Conservation (phyloP, 2,888 invertebrate genomes). For the Diplazon laetatorius region DNA sequence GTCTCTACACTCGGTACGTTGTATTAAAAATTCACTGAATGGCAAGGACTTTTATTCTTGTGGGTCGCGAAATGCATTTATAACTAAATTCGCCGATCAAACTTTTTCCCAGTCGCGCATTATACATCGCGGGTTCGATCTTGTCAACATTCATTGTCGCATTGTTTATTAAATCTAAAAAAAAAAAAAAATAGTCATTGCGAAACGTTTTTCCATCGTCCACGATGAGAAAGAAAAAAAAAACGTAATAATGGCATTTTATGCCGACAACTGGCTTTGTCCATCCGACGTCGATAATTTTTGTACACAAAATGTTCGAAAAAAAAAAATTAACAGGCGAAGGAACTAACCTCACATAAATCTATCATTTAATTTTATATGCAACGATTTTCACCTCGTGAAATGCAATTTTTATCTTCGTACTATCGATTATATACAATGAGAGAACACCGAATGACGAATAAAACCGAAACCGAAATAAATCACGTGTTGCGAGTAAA, state of each 20-base stretch:
- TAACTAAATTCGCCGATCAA: background rate
- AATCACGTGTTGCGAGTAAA: too few relatives aligned
- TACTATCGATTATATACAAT: constrained; percentile 49
- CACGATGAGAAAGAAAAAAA: background rate
- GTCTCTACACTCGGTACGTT: constrained; percentile 24
- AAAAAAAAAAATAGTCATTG: background rate
- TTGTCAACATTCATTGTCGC: background rate
- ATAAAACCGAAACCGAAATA: constrained; percentile 1
- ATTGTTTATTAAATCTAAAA: background rate
- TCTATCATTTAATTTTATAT: constrained; percentile 4
- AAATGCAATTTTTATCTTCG: constrained; percentile 27
- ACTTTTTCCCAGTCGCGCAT: background rate
- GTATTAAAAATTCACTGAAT: constrained; percentile 12
- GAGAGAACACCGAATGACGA: background rate
- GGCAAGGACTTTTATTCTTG: constrained; percentile 31
- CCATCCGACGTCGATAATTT: background rate
- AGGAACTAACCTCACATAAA: background rate
- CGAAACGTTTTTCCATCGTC: background rate
- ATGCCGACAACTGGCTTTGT: constrained; percentile 5
- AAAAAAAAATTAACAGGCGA: background rate
- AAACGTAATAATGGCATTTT: background rate
- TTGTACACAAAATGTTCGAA: constrained; percentile 12
- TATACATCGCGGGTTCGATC: background rate
- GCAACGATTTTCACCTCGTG: constrained; percentile 1
- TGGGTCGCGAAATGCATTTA: constrained; percentile 7